Evolutionary conservation across 2,797 vertebrate genomes (phyloP).

Genomic region (Sciurus vulgaris): DNA sequence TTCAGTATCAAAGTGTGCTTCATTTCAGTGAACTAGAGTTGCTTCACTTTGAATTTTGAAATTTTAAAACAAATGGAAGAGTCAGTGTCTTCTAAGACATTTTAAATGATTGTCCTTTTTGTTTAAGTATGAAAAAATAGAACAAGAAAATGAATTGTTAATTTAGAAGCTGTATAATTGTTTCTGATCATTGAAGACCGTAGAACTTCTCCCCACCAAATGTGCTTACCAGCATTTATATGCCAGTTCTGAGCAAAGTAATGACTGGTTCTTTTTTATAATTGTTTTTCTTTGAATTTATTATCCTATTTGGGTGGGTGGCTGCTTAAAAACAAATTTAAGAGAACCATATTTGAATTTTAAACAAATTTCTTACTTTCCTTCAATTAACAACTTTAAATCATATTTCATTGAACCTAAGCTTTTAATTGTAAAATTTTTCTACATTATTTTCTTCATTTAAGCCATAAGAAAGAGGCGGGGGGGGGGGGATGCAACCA

Average conservation of each 20-base stretch:
- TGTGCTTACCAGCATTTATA: not conserved
- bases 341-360: constrained; percentile 46
- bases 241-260: constrained; percentile 50
- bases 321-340: constrained; percentile 3
- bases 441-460: constrained; percentile 30
- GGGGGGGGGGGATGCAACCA: no score
- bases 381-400: constrained; percentile 25
- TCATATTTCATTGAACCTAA: not conserved
- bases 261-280: not conserved
- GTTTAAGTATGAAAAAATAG: constrained; percentile 26
- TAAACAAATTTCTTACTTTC: constrained; percentile 4
- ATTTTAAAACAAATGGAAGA: constrained; percentile 25
- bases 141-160: constrained; percentile 25
- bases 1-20: constrained; percentile 4
- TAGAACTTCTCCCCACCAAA: not conserved
- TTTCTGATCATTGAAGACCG: constrained; percentile 44
- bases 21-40: not conserved
- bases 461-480: not conserved
- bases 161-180: constrained; percentile 20
- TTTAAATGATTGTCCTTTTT: constrained; percentile 7
- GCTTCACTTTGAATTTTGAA: not conserved
- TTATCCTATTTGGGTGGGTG: not conserved
- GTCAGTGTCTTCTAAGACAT: constrained; percentile 28
- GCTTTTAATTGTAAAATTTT: constrained; percentile 46
- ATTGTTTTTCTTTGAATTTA: constrained; percentile 43